Base-by-base conservation (phyloP, 53 echinoderm and acorn worm genomes). In the Antedon mediterranea region DNA sequence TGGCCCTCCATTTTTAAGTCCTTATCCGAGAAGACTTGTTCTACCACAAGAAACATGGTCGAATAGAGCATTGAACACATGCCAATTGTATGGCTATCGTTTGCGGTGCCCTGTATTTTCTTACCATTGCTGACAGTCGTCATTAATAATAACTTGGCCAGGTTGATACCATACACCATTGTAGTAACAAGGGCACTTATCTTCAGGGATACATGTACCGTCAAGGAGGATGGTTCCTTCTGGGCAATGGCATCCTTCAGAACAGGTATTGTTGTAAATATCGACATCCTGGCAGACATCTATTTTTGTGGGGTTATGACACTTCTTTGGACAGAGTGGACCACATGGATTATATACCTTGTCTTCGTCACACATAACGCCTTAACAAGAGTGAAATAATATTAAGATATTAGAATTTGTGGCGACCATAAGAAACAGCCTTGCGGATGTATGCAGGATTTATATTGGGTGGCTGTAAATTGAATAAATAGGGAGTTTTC, bases 241-340 rank as follows among this genome's bases (percentile, higher is more conserved):
- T 0, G 89, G 91, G 76, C 94, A 94, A 81, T 86, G 86, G 79
- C 94, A 94, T 0, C 94, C 94, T 77, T 94, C 94, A 23, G 89
- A 81, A 57, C 57, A 57, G 23, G 57, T 57, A 2, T 57, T 8
- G 57, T 57, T 57, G 57, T 18, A 57, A 18, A 18, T 26, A 23
- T 57, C 23, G 2, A 57, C 2, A 1, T 13, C 9, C 20, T 82
- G 33, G 0, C 77, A 42, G 26, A 85, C 83, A 0, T 0, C 37
- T 18, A 57, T 23, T 15, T 8, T 23, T 3, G 11, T 57, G 9
- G 57, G 57, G 23, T 57, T 26, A 32, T 79, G 86, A 74, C 94
- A 94, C 0, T 30, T 31, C 26, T 29, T 74, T 1, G 79, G 79
- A 71, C 94, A 94, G n/a, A 74, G 71, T 13, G 80, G 31, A 0